Conservation (phyloP, 2,888 invertebrate genomes). For the Drosophila quinaria region DNA sequence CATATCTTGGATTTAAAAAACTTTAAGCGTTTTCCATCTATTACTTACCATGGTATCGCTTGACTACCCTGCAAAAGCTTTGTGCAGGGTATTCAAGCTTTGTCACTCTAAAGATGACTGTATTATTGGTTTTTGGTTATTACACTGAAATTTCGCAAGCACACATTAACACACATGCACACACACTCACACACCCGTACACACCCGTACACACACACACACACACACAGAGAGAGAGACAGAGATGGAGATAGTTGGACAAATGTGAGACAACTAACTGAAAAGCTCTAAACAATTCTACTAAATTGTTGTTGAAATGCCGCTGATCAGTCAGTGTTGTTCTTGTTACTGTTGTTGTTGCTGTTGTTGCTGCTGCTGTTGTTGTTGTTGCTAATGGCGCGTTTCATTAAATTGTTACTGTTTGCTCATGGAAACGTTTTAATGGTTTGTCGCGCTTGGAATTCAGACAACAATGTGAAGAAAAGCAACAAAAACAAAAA, state of each 20-base stretch:
- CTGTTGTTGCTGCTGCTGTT: slow-evolving; percentile 25
- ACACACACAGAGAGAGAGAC: background rate
- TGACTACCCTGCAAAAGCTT: background rate
- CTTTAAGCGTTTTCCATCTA: background rate
- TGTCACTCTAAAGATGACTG: background rate
- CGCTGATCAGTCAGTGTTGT: slow-evolving; percentile 46
- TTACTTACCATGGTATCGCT: too few relatives aligned
- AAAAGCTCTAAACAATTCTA: slow-evolving; percentile 59
- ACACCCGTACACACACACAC: slow-evolving; percentile 15
- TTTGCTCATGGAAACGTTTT: slow-evolving; percentile 65
- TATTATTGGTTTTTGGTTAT: slow-evolving; percentile 32
- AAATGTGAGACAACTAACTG: slow-evolving; percentile 47
- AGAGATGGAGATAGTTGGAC: background rate
- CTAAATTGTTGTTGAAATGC: slow-evolving; percentile 60
- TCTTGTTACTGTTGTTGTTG: slow-evolving; percentile 33
- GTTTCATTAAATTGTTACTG: slow-evolving; percentile 67
- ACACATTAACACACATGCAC: slow-evolving; percentile 5
- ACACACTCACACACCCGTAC: slow-evolving; percentile 5
- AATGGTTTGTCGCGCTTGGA: slow-evolving; percentile 78
- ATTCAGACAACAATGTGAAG: slow-evolving; percentile 66
- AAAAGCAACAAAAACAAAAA: slow-evolving; percentile 22
- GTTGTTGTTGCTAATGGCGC: slow-evolving; percentile 48
- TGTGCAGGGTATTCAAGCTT: slow-evolving; percentile 3
- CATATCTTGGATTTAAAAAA: background rate
- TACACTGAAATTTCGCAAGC: slow-evolving; percentile 35